Evolutionary conservation across 2,888 invertebrate genomes (phyloP).

Genomic region (Pandemis cinnamomeana): DNA sequence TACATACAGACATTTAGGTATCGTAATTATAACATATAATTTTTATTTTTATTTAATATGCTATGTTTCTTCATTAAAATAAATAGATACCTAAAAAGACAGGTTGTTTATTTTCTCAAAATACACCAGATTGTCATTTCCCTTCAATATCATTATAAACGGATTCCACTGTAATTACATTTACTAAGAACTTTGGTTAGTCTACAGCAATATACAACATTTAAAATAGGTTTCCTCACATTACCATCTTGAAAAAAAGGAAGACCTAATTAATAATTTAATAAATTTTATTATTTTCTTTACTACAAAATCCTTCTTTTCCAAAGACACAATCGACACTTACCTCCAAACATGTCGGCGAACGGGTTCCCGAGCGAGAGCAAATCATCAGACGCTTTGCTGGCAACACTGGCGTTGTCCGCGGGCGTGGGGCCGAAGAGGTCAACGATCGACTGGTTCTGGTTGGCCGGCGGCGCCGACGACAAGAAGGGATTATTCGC

Average conservation of each 20-base stretch:
- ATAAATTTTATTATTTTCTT: too few species aligned
- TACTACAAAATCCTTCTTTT: too few species aligned
- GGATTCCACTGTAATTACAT: too few species aligned
- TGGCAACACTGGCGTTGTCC: conserved; percentile 58
- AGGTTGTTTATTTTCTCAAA: too few species aligned
- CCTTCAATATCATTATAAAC: too few species aligned
- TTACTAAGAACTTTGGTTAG: not conserved
- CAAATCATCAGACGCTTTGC: conserved; percentile 94
- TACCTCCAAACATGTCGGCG: conserved; percentile 91
- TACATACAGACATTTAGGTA: too few species aligned
- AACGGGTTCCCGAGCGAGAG: conserved; percentile 96
- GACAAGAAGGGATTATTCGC: conserved; percentile 95
- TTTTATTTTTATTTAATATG: too few species aligned
- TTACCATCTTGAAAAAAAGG: not conserved
- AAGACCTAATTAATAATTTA: too few species aligned
- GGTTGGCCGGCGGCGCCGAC: conserved; percentile 84
- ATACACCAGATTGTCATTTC: too few species aligned
- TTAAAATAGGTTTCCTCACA: conserved; percentile 1
- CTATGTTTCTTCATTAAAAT: too few species aligned
- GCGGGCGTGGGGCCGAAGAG: conserved; percentile 88
- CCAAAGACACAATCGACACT: conserved; percentile 42
- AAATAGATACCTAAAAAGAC: too few species aligned
- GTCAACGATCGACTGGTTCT: conserved; percentile 88
- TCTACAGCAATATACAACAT: not conserved
- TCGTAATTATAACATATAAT: too few species aligned